Conservation (phyloP, 2,797 vertebrate genomes). For the Okamejei kenojei region DNA sequence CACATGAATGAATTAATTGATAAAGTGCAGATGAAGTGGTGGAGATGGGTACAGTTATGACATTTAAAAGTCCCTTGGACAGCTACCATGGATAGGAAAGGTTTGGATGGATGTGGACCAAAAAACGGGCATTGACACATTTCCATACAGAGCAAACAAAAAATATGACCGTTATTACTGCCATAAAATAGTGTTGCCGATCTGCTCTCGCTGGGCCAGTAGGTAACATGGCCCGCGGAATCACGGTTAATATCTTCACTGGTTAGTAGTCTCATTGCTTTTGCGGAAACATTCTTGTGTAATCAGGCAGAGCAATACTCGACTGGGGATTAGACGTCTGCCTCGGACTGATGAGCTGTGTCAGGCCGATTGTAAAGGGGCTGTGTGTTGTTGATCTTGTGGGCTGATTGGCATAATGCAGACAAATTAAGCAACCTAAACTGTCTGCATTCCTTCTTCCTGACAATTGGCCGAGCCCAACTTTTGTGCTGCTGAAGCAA, state of each 20-base stretch:
- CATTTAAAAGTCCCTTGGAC: no score
- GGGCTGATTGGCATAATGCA: background rate
- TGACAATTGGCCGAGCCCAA: background rate
- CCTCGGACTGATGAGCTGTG: background rate
- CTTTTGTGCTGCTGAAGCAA: background rate
- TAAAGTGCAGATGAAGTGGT: no score
- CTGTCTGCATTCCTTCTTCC: slow-evolving; percentile 22
- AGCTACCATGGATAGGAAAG: no score
- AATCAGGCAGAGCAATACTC: background rate
- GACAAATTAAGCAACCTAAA: background rate
- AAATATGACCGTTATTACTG: background rate
- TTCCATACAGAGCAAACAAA: background rate
- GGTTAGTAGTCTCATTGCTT: background rate
- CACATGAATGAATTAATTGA: no score
- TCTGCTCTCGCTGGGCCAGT: background rate
- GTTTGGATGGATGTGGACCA: no score
- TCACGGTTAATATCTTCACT: background rate
- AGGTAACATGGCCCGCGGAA: background rate
- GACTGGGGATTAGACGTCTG: background rate
- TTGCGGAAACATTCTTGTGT: slow-evolving; percentile 2
- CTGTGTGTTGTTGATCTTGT: background rate
- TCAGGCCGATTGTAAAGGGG: background rate
- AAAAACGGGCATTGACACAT: no score
- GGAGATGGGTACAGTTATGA: no score
- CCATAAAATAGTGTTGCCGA: background rate